Evolutionary conservation across 2,888 invertebrate species (phyloP), one percentile per base, ranked within the genome.

Genomic region (Saturnia pavonia): DNA sequence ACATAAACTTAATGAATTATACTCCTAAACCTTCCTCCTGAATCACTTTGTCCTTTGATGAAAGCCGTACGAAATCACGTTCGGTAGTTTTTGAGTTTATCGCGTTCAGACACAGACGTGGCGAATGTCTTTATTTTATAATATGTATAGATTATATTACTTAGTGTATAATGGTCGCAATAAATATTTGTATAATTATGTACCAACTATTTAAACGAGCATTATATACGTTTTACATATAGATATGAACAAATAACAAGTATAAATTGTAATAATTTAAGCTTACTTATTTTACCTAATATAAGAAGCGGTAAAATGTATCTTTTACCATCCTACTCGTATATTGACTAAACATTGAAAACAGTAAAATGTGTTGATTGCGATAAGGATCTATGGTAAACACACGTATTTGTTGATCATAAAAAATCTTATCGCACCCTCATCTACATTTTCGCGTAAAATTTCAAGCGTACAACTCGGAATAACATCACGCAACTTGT

Each of bases 351-450:
- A 86, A 70, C 42, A 67, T 71, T 54, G 40, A n/a, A 69, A 22
- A n/a, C 22, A 70, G 40, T 81, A 82, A 83, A 82, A 73, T 78
- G 79, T 77, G 81, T 71, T 51, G 27, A 68, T 48, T 27, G 67
- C 74, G 82, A 84, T 83, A 82, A 82, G 76, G 75, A 77, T 78
- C 81, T 79, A 78, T 78, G 78, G 76, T 75, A 79, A 82, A 81
- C 78, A 81, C 78, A 80, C 79, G 34, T 40, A 65, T 65, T 40
- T 77, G 34, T 43, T 43, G 45, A 65, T 68, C 68, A 63, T 71
- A 71, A 71, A 71, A 1, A 48, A 19, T 51, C 40, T 25, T 71
- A 71, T 71, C 71, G 54, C 63, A 22, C 54, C 48, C 48, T 71
- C 63, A 63, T 57, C 60, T 70, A 51, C 43, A 25, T 54, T 34